A percentile compares a stretch with the other conserved stretches of the same genome.
Conservation (phyloP, 1,140 invertebrate species). For the Kradibia gibbosae region DNA sequence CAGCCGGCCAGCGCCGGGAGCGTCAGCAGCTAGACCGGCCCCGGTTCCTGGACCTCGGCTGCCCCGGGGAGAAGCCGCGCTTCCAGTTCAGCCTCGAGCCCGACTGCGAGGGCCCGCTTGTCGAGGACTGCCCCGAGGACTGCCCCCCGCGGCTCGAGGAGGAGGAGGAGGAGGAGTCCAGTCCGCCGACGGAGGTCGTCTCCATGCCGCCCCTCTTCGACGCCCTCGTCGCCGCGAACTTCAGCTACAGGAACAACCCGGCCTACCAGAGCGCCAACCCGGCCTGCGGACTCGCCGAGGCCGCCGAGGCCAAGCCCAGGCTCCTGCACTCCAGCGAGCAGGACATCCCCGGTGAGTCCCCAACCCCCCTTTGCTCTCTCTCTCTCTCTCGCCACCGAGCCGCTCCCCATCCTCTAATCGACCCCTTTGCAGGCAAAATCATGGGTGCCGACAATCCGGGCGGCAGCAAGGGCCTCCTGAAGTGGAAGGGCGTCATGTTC, state of each 20-base stretch:
- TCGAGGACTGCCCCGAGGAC: background rate
- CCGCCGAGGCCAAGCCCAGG: constrained; percentile 61
- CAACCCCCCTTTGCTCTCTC: too few relatives aligned
- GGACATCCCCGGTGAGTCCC: constrained; percentile 67
- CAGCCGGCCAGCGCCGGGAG: background rate
- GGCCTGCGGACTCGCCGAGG: constrained; percentile 62
- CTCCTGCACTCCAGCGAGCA: constrained; percentile 68
- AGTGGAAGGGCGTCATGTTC: constrained; percentile 86
- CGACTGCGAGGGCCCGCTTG: constrained; percentile 45
- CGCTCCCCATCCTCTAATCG: too few relatives aligned
- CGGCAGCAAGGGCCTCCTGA: constrained; percentile 75
- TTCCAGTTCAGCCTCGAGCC: constrained; percentile 62
- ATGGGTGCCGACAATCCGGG: constrained; percentile 65
- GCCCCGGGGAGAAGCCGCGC: background rate
- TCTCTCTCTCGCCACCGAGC: too few relatives aligned
- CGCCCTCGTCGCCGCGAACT: constrained; percentile 71
- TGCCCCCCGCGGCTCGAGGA: constrained; percentile 36
- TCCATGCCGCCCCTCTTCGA: constrained; percentile 74
- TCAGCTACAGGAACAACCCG: constrained; percentile 82
- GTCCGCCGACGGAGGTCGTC: constrained; percentile 72
- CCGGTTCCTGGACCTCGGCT: background rate
- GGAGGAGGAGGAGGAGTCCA: constrained; percentile 63
- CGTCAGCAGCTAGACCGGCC: constrained; percentile 31
- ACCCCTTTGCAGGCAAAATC: constrained; percentile 58
- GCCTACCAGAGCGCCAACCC: constrained; percentile 83